phyloP scores from a whole-genome alignment of 1,140 invertebrate genomes.

The Tetramorium parvispinum region DNA sequence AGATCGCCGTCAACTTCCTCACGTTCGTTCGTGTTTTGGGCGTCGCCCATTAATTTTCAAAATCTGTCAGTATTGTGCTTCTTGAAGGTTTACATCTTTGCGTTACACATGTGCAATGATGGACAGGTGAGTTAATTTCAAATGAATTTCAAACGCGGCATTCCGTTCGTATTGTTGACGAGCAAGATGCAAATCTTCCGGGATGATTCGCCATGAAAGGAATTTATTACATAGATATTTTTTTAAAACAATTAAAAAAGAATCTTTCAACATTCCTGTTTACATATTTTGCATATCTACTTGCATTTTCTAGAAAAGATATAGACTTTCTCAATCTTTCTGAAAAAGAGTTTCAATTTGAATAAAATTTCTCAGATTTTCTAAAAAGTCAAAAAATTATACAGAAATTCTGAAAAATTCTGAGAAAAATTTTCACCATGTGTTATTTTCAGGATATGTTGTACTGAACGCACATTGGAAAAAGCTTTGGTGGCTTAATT shows the following conservation, averaged over 20 bases:
- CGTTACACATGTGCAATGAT: not conserved
- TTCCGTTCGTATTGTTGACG: not conserved
- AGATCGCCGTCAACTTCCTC: not conserved
- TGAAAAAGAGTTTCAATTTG: too few species aligned
- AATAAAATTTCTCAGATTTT: too few species aligned
- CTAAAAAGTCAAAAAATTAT: too few species aligned
- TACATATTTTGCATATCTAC: not conserved
- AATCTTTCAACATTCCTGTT: not conserved
- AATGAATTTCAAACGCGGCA: not conserved
- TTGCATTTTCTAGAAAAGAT: too few species aligned
- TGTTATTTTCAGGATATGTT: not conserved
- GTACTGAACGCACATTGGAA: not conserved
- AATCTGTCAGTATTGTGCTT: not conserved
- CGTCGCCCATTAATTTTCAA: not conserved
- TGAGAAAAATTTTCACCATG: too few species aligned
- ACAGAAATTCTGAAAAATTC: too few species aligned
- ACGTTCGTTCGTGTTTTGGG: not conserved
- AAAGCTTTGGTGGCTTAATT: not conserved
- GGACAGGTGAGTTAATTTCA: not conserved
- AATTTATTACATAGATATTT: not conserved
- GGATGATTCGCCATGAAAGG: not conserved
- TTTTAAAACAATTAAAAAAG: not conserved
- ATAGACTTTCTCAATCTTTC: too few species aligned
- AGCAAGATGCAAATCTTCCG: not conserved
- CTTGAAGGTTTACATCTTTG: not conserved